Evolutionary conservation across 2,797 vertebrate species (phyloP).

Genomic region (Basileuterus tristriatus): DNA sequence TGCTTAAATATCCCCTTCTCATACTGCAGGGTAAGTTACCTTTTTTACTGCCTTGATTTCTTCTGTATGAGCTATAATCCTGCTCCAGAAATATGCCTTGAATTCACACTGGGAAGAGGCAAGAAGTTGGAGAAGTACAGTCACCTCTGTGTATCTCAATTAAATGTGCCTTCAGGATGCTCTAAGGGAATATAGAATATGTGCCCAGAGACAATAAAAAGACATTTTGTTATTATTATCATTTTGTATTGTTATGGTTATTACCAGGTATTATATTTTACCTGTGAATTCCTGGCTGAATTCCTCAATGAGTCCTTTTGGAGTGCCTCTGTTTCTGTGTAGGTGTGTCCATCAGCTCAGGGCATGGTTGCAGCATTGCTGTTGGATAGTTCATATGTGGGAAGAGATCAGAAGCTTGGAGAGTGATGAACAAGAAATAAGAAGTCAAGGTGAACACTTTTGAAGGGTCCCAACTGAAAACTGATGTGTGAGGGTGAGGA

Average conservation of each 20-base stretch:
- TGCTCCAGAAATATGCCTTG: background rate
- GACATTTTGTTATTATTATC: background rate
- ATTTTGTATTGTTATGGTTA: background rate
- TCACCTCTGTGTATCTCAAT: background rate
- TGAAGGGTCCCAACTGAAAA: background rate
- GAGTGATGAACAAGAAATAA: background rate
- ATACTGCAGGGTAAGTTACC: background rate
- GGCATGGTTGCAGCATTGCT: background rate
- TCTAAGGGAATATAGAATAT: background rate
- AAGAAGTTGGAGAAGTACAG: background rate
- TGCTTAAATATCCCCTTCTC: background rate
- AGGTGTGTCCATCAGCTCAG: background rate
- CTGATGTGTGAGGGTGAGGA: background rate
- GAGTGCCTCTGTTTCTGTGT: background rate
- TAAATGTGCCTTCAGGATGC: background rate
- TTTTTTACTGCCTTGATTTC: background rate
- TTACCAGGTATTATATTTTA: background rate
- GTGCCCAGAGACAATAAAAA: background rate
- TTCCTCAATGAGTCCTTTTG: background rate
- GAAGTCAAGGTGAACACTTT: background rate
- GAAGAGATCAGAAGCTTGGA: background rate
- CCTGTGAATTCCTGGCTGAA: background rate
- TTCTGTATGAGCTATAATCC: background rate
- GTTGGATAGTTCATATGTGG: fast-evolving
- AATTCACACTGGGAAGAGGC: background rate